phyloP scores from a whole-genome alignment of 35 echinoderm and acorn worm genomes.

The Chiridota heheva region DNA sequence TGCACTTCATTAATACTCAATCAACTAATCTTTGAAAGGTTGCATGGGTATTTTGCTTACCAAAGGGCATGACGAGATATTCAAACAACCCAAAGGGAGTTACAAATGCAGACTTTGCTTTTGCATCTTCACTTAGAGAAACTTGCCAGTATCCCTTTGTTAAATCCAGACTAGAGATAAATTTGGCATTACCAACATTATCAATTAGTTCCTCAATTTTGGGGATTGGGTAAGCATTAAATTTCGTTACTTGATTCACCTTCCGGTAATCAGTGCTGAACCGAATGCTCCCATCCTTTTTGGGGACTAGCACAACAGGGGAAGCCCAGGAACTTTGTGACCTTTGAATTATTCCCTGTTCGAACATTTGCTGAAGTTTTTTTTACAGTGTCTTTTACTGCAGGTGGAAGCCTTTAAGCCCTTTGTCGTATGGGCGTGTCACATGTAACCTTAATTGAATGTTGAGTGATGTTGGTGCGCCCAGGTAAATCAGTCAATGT shows the following conservation, averaged over 20 bases:
- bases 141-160: constrained; percentile 60
- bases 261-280: constrained; percentile 40
- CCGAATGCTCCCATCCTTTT: constrained; percentile 20
- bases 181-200: constrained; percentile 5
- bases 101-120: constrained; percentile 31
- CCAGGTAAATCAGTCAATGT: constrained; percentile 16
- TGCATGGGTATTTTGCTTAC: too few relatives aligned
- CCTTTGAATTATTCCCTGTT: constrained; percentile 42
- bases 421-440: constrained; percentile 16
- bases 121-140: constrained; percentile 15
- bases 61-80: too few relatives aligned
- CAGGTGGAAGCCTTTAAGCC: constrained; percentile 49
- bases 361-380: constrained; percentile 55
- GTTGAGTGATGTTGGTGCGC: constrained; percentile 12
- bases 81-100: too few relatives aligned
- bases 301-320: constrained; percentile 21
- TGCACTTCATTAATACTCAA: neutral
- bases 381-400: constrained; percentile 6
- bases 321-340: constrained; percentile 38
- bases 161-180: constrained; percentile 32
- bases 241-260: constrained; percentile 53
- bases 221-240: constrained; percentile 65
- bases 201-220: constrained; percentile 59
- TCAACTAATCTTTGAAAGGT: constrained; percentile 52
- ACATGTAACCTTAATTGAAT: constrained; percentile 32